A percentile compares a stretch with the other conserved stretches of the same genome.
Evolutionary conservation across 1,140 invertebrate species (phyloP).

Genomic region (Dinoponera quadriceps): DNA sequence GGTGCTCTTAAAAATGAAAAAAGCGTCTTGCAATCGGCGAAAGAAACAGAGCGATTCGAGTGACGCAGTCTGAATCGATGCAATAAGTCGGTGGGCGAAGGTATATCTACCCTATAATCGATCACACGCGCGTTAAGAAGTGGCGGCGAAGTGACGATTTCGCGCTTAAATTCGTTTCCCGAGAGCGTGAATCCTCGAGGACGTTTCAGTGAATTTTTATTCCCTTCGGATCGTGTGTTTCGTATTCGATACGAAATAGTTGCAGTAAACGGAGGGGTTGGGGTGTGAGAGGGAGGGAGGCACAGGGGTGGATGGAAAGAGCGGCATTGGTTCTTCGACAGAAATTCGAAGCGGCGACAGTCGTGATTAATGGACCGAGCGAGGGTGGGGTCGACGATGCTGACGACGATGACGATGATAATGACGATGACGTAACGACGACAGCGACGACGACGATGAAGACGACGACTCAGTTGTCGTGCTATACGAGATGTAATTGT

Average conservation of each 20-base stretch:
- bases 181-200: background rate
- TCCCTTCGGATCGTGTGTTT: conserved; percentile 52
- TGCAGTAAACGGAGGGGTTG: background rate
- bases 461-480: conserved; percentile 16
- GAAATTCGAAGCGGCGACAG: conserved; percentile 21
- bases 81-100: conserved; percentile 62
- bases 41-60: conserved; percentile 29
- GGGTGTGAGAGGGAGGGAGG: background rate
- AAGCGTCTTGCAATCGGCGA: conserved; percentile 50
- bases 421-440: conserved; percentile 10
- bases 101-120: conserved; percentile 5
- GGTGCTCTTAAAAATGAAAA: conserved; percentile 33
- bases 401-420: conserved; percentile 13
- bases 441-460: conserved; percentile 14
- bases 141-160: conserved; percentile 3
- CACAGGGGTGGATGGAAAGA: background rate
- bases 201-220: conserved; percentile 50
- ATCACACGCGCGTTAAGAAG: conserved; percentile 17
- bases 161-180: conserved; percentile 40
- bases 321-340: background rate
- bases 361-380: conserved; percentile 7
- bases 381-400: conserved; percentile 8
- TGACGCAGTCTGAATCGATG: conserved; percentile 10
- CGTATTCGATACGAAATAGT: background rate
- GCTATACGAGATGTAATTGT: conserved; percentile 69